Evolutionary conservation across 2,888 invertebrate genomes (phyloP).

Genomic region (Rhimphoctona megacephalus): DNA sequence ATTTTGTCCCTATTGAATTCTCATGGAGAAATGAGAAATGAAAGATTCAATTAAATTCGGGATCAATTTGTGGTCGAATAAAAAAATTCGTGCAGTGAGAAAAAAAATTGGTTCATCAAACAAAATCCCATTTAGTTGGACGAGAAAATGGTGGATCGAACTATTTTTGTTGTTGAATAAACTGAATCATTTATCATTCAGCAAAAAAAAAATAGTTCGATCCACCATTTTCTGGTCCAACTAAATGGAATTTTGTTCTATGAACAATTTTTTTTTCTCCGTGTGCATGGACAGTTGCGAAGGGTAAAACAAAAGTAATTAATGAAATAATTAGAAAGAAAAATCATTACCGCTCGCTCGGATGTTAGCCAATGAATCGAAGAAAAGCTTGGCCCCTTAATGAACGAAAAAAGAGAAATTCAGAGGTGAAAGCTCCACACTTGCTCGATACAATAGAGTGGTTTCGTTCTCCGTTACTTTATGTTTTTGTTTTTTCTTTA

Average conservation of each 20-base stretch:
- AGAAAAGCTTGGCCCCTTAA: background rate
- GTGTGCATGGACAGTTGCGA: background rate
- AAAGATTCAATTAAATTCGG: background rate
- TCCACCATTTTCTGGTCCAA: no score
- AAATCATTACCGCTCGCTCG: background rate
- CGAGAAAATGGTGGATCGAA: no score
- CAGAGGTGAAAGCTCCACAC: background rate
- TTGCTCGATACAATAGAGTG: background rate
- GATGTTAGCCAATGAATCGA: background rate
- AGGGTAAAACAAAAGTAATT: background rate
- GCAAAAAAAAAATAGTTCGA: no score
- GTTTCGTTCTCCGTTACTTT: background rate
- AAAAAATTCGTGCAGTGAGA: background rate
- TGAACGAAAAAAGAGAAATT: background rate
- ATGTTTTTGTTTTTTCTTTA: background rate
- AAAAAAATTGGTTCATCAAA: no score
- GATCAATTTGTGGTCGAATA: no score
- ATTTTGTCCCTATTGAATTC: background rate
- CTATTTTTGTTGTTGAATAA: no score
- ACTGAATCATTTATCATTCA: no score
- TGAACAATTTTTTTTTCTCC: no score
- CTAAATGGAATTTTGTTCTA: no score
- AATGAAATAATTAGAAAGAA: background rate
- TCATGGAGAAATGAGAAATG: background rate
- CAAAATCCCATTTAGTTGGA: no score